A percentile compares a stretch with the other conserved stretches of the same genome.
Evolutionary conservation across 2,888 invertebrate genomes (phyloP).

Genomic region (Cerceris ruficornis): DNA sequence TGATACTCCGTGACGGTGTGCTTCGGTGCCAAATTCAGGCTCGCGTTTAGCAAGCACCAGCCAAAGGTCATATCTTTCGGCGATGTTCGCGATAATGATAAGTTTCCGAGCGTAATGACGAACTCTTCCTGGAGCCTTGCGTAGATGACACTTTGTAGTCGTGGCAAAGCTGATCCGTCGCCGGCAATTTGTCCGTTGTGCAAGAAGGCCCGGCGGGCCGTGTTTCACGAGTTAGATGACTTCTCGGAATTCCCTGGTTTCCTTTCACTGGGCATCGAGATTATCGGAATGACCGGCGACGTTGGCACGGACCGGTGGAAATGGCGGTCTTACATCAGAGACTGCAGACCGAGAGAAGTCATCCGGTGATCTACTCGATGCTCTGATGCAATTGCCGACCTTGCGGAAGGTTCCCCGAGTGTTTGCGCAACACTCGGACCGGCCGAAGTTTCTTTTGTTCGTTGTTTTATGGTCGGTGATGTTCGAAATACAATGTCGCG

Average conservation of each 20-base stretch:
- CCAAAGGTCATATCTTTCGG: neutral
- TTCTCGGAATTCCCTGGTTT: conserved; percentile 28
- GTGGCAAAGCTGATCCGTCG: neutral
- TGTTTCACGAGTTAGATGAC: conserved; percentile 5
- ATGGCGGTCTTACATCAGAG: neutral
- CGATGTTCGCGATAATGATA: neutral
- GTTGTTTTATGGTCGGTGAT: neutral
- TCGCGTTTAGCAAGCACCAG: neutral
- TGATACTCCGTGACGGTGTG: too few species aligned
- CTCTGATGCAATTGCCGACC: conserved; percentile 23
- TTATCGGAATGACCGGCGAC: conserved; percentile 9
- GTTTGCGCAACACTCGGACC: conserved; percentile 1
- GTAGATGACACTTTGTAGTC: conserved; percentile 4
- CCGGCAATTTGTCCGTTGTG: conserved; percentile 14
- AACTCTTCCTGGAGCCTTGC: neutral
- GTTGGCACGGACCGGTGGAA: conserved; percentile 3
- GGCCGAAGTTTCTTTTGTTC: conserved; percentile 2
- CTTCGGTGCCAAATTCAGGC: neutral
- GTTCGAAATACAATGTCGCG: too few species aligned
- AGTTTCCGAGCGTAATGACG: conserved; percentile 4
- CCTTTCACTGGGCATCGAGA: conserved; percentile 20
- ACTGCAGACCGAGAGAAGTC: conserved; percentile 7
- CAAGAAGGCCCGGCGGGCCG: neutral
- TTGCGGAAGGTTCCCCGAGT: conserved; percentile 17
- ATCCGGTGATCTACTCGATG: neutral